Evolutionary conservation across 92 coral and sea anemone genomes (phyloP).

Genomic region (Phenganax subtilis): DNA sequence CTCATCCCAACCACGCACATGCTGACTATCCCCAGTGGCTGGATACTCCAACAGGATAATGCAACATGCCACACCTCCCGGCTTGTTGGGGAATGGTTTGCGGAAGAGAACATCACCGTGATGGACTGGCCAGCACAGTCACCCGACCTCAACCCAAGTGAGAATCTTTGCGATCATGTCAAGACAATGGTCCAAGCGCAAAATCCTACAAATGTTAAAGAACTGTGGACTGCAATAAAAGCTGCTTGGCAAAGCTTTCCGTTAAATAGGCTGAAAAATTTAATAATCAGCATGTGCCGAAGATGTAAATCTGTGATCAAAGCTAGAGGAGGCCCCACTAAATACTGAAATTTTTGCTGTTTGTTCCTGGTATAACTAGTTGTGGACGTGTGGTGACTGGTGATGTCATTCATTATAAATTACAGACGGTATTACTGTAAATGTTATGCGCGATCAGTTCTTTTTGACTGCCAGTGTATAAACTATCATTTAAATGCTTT

Average conservation of each 20-base stretch:
- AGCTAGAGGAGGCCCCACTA: not conserved
- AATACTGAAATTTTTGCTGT: too few species aligned
- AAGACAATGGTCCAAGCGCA: not conserved
- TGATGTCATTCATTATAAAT: too few species aligned
- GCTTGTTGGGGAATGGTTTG: not conserved
- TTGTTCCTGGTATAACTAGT: not conserved
- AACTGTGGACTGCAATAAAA: not conserved
- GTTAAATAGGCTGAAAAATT: not conserved
- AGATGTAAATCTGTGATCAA: not conserved
- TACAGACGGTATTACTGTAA: too few species aligned
- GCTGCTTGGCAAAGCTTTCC: not conserved
- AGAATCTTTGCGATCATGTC: slow-evolving; percentile 3
- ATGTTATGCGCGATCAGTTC: too few species aligned
- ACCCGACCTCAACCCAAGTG: slow-evolving; percentile 9
- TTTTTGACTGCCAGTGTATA: too few species aligned
- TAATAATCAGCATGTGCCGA: not conserved
- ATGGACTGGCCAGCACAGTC: slow-evolving; percentile 8
- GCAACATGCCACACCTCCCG: slow-evolving; percentile 11
- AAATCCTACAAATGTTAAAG: not conserved
- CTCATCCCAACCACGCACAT: too few species aligned
- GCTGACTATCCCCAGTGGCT: not conserved
- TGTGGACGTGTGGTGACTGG: too few species aligned
- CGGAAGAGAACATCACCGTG: not conserved
- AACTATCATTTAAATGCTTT: too few species aligned
- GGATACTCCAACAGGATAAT: slow-evolving; percentile 15